phyloP scores from a whole-genome alignment of 2,797 vertebrate species.

The Tarsius wallacei region DNA sequence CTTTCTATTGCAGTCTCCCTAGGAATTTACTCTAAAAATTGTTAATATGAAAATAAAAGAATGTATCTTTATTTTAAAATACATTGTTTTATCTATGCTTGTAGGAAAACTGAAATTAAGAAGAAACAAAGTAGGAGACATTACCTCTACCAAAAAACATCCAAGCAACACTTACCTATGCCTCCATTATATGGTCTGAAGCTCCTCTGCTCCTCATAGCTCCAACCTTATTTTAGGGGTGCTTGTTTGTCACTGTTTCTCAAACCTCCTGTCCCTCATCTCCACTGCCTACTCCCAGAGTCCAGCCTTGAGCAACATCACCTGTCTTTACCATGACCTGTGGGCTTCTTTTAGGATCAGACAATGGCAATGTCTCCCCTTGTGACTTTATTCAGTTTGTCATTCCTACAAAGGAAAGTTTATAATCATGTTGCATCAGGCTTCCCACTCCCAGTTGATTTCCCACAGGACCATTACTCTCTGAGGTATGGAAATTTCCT shows the following conservation, averaged over 20 bases:
- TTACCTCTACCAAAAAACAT: neutral
- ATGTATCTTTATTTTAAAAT: neutral
- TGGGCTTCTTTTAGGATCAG: neutral
- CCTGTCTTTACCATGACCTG: neutral
- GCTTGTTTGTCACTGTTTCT: neutral
- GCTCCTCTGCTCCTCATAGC: neutral
- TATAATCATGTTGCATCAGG: neutral
- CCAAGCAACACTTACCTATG: neutral
- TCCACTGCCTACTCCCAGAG: neutral
- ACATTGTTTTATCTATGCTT: neutral
- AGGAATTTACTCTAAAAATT: neutral
- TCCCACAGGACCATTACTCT: neutral
- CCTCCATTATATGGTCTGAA: neutral
- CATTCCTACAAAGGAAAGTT: neutral
- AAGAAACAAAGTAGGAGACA: neutral
- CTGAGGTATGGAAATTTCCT: neutral
- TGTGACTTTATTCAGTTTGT: neutral
- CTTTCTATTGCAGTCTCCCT: neutral
- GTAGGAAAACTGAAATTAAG: neutral
- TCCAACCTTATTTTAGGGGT: neutral
- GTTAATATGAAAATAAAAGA: neutral
- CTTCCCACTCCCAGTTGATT: neutral
- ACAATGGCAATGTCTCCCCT: neutral
- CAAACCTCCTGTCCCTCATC: neutral
- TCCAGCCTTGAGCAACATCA: neutral